A percentile compares a stretch with the other conserved stretches of the same genome.
phyloP scores from a whole-genome alignment of 2,888 invertebrate species.

The Hypomecis atomaria region DNA sequence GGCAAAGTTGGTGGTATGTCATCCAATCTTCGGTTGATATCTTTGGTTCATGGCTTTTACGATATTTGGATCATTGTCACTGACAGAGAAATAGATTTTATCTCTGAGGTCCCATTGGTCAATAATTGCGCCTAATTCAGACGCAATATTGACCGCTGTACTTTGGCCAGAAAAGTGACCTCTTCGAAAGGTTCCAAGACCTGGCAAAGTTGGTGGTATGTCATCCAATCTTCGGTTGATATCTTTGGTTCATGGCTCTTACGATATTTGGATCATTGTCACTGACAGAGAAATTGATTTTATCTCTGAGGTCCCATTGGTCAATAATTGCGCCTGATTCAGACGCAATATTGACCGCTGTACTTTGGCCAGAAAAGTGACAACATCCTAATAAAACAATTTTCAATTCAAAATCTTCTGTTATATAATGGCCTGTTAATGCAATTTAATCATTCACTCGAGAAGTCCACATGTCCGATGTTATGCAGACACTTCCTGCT shows the following conservation, averaged over 20 bases:
- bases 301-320: slow-evolving; percentile 33
- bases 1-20: slow-evolving; percentile 28
- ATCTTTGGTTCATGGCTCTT: slow-evolving; percentile 42
- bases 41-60: slow-evolving; percentile 40
- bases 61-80: slow-evolving; percentile 51
- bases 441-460: slow-evolving; percentile 37
- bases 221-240: slow-evolving; percentile 40
- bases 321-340: slow-evolving; percentile 34
- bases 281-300: slow-evolving; percentile 46
- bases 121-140: slow-evolving; percentile 33
- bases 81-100: slow-evolving; percentile 47
- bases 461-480: slow-evolving; percentile 49
- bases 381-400: slow-evolving; percentile 22
- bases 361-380: slow-evolving; percentile 41
- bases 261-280: slow-evolving; percentile 51
- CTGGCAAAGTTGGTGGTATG: slow-evolving; percentile 32
- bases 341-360: slow-evolving; percentile 40
- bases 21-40: slow-evolving; percentile 43
- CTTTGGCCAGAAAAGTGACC: slow-evolving; percentile 39
- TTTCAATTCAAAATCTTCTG: slow-evolving; percentile 39
- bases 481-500: slow-evolving; percentile 37
- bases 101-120: slow-evolving; percentile 31
- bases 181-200: slow-evolving; percentile 45
- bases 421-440: slow-evolving; percentile 48
- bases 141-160: slow-evolving; percentile 41